Base-by-base conservation (phyloP, 2,797 vertebrate genomes). In the Enteromius fasciolatus region DNA sequence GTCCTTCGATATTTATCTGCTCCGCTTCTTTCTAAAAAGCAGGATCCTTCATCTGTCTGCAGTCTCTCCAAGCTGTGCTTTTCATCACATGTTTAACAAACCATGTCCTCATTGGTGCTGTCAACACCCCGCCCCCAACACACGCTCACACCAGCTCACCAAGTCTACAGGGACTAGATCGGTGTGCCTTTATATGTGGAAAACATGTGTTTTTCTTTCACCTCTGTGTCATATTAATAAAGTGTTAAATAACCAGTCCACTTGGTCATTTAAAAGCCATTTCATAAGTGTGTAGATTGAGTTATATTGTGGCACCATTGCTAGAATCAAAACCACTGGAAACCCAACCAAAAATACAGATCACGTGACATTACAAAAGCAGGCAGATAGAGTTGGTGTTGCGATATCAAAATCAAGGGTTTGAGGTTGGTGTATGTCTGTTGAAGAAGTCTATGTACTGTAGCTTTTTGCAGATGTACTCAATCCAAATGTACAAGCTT, bases 81-180 rank as follows among this genome's bases (percentile, higher is more conserved):
- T 90, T 83, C 87, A 89, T 67, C 86, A 90, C 48, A 88, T 90
- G 92, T 90, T 92, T 90, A 95, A 94, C 89, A 90, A 94, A 90
- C 92, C 92, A 50, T 92, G 88, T 85, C 88, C 83, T 84, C 72
- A 66, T 82, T 93, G 92, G 87, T 86, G 91, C 92, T 91, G 87
- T 85, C 83, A 69, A 36, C 64, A 78, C 66, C 81, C 69, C 17
- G 57, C 78, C 50, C 20, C 52, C 44, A 73, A 44, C 79, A 81
- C 68, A 73, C 25, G 50, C 76, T 50, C 54, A 80, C 79, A 81
- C 68, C 41, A 48, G 79, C 79, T 74, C 69, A 5, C n/a, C 76
- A 48, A 2, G 20, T 66, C 76, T 36, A 15, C 0, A 15, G 44
- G 41, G 76, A 66, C 11, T 12, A 77, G 41, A 18, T 72, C 48